Base-by-base conservation (phyloP, 1,140 invertebrate species). In the Mercenaria mercenaria region DNA sequence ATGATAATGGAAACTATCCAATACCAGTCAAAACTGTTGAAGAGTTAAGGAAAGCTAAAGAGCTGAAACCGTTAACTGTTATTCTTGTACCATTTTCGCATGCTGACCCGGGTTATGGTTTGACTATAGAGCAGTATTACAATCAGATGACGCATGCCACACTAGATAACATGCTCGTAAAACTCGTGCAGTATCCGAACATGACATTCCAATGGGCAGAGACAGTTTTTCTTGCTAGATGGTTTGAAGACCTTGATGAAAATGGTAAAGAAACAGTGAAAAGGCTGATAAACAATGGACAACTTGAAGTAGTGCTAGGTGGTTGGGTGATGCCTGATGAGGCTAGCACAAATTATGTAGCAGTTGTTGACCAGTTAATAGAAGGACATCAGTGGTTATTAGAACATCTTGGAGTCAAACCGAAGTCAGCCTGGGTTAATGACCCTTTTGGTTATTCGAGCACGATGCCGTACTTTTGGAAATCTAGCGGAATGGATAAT, bases 131-230 rank as follows among this genome's bases (percentile, higher is more conserved):
- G 91, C 82, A 72, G 91, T 99, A 99, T 95, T 99, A 98, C 95
- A 96, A 97, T 41, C 97, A 97, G 56, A 98, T 99, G 96, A 99
- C 98, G 0, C 97, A 97, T 91, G 97, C 97, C 88, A 99, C 99
- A 95, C 97, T 99, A 72, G 97, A 98, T 92, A 98, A 98, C 95
- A 98, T 99, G 97, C 96, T 99, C 20, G 96, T 97, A 2, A 98
- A 99, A 95, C 94, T 99, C 29, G 96, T 96, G 1, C 97, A 98
- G 94, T 97, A 98, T 94, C 96, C 97, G 29, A 97, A 97, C 72
- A 97, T 98, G 93, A 99, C 98, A 95, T 99, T 99, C 94, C 99
- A 99, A 92, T 99, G 99, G 98, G 98, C 98, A 0, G 99, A 99
- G 96, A 98, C 98, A 18, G 96, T 98, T 43, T 88, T 88, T 34